phyloP scores from a whole-genome alignment of 2,888 invertebrate genomes.

The Oscheius sp. region DNA sequence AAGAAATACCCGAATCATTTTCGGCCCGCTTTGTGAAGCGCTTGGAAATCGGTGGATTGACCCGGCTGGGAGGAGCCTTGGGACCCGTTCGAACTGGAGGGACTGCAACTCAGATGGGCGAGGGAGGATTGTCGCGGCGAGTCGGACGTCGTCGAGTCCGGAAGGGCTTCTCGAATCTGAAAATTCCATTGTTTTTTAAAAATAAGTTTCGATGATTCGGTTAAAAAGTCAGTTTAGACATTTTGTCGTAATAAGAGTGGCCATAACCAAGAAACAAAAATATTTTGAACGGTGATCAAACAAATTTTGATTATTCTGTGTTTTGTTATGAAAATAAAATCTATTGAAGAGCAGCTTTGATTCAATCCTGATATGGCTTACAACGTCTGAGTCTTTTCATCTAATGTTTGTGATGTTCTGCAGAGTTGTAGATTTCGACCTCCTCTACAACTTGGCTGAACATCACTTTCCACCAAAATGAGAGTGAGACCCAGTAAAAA shows the following conservation, averaged over 20 bases:
- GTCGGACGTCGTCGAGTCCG: slow-evolving; percentile 40
- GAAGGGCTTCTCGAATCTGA: slow-evolving; percentile 36
- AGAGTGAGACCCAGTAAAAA: too few species aligned
- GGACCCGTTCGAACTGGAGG: slow-evolving; percentile 19
- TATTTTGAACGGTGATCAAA: not conserved
- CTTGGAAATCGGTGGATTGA: slow-evolving; percentile 24
- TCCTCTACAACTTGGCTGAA: too few species aligned
- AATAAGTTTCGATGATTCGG: too few species aligned
- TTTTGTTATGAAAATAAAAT: not conserved
- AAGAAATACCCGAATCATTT: too few species aligned
- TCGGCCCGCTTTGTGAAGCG: slow-evolving; percentile 15
- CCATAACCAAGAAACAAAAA: not conserved
- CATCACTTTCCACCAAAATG: too few species aligned
- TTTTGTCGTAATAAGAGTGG: too few species aligned
- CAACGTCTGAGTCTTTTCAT: too few species aligned
- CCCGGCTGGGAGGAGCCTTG: slow-evolving; percentile 23
- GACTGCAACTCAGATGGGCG: not conserved
- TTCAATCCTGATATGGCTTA: not conserved
- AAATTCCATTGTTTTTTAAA: slow-evolving; percentile 3
- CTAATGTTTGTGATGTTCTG: too few species aligned
- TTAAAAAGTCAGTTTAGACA: not conserved
- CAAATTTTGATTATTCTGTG: not conserved
- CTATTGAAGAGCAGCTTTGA: not conserved
- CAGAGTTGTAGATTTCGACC: too few species aligned
- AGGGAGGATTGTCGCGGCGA: slow-evolving; percentile 29